Conservation (phyloP, 2,797 vertebrate species). For the Mallotus villosus region DNA sequence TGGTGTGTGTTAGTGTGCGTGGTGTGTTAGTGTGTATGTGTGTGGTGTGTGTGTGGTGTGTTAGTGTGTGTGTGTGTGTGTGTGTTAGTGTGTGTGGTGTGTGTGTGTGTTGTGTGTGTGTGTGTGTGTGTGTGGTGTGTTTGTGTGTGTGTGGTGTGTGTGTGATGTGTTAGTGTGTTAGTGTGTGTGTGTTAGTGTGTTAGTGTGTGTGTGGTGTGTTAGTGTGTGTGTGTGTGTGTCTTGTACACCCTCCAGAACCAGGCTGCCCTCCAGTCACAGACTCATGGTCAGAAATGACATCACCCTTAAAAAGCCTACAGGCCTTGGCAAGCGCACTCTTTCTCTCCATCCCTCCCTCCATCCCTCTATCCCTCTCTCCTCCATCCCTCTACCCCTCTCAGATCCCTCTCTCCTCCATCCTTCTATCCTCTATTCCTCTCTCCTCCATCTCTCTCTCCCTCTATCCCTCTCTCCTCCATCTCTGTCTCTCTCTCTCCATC, state of each 20-base stretch:
- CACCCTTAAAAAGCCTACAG: conserved; percentile 6
- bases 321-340: background rate
- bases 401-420: too few relatives aligned
- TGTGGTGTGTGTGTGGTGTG: too few relatives aligned
- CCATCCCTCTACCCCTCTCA: too few relatives aligned
- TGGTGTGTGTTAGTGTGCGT: too few relatives aligned
- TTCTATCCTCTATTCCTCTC: too few relatives aligned
- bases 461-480: too few relatives aligned
- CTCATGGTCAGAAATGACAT: conserved; percentile 13
- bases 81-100: background rate
- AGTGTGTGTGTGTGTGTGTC: background rate
- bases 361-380: background rate
- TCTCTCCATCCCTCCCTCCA: background rate
- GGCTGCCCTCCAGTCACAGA: background rate
- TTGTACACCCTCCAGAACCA: background rate
- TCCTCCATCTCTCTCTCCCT: too few relatives aligned
- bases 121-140: background rate
- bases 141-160: background rate
- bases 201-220: background rate
- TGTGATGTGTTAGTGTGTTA: background rate
- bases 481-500: too few relatives aligned
- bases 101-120: background rate
- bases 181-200: too few relatives aligned
- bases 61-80: background rate
- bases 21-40: background rate